Percentiles rank a stretch among this genome's conserved stretches.
Conservation (phyloP, 2,888 invertebrate genomes). For the Himalopsyche kuldschensis region DNA sequence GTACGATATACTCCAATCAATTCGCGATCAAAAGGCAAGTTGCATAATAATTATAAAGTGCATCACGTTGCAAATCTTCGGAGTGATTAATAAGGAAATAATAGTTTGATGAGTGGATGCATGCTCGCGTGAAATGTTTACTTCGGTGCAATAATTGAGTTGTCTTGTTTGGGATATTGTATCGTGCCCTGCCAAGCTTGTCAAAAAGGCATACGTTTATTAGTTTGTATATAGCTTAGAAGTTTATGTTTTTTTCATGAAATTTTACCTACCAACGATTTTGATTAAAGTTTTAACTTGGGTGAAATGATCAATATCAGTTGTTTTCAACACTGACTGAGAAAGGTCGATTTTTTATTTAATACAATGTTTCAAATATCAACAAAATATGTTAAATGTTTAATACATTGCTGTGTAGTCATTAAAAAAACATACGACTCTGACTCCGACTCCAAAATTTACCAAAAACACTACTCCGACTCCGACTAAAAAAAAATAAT, state of each 20-base stretch:
- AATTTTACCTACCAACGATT: not conserved
- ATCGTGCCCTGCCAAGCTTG: not conserved
- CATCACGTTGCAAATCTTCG: not conserved
- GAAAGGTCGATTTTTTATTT: no score
- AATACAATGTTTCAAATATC: no score
- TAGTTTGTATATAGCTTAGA: not conserved
- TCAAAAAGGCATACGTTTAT: not conserved
- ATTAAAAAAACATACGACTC: no score
- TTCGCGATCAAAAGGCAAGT: not conserved
- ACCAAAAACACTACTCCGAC: no score
- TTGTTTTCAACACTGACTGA: not conserved
- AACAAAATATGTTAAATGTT: no score
- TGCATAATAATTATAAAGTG: not conserved
- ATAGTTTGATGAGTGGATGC: slow-evolving; percentile 29
- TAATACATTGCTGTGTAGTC: no score
- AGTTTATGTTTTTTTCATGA: not conserved
- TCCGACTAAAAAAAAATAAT: no score
- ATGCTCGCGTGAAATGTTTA: slow-evolving; percentile 1
- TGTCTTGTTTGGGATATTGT: slow-evolving; percentile 37
- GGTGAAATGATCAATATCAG: not conserved
- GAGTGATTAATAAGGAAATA: slow-evolving; percentile 35
- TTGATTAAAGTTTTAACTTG: not conserved
- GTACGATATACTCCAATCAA: not conserved
- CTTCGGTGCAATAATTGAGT: slow-evolving; percentile 31
- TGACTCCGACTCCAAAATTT: no score